These are phyloP conservation scores for Mesorhabditis sp. DNA, from an alignment of 2,888 invertebrate species.

Conservation along the genomic window DNA sequence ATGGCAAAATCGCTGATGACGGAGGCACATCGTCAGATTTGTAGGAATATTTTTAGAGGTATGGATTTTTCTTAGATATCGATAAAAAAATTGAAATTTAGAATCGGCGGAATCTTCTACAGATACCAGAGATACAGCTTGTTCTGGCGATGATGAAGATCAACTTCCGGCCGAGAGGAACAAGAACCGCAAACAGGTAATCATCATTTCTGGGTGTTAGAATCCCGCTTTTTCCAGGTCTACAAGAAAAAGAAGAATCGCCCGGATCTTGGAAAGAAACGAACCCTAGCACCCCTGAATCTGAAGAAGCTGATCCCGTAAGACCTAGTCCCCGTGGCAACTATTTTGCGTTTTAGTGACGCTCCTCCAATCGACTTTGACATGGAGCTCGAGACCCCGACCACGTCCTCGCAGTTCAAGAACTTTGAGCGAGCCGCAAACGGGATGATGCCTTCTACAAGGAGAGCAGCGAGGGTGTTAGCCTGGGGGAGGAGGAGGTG, in stretches of 20 bases:
- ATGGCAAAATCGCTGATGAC: conserved; percentile 33
- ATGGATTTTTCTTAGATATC: not conserved
- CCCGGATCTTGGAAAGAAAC: conserved; percentile 30
- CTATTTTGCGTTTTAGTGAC: conserved; percentile 14
- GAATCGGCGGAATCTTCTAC: conserved; percentile 27
- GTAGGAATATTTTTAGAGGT: conserved; percentile 33
- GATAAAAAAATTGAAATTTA: conserved; percentile 13
- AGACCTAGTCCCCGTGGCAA: conserved; percentile 10
- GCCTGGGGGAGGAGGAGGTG: not conserved
- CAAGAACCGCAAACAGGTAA: conserved; percentile 18
- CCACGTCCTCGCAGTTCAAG: conserved; percentile 26
- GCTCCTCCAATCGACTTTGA: conserved; percentile 12
- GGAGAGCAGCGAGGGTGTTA: conserved; percentile 6
- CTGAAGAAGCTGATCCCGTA: conserved; percentile 19
- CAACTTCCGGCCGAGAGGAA: conserved; percentile 11
- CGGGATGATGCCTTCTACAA: conserved; percentile 37
- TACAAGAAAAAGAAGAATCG: conserved; percentile 37
- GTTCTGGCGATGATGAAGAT: conserved; percentile 29
- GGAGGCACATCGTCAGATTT: conserved; percentile 30
- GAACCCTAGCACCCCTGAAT: conserved; percentile 29
- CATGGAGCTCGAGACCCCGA: conserved; percentile 18
- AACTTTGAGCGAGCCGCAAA: conserved; percentile 41
- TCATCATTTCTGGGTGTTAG: not conserved
- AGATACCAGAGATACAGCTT: conserved; percentile 19
- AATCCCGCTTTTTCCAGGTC: conserved; percentile 13